Evolutionary conservation across 2,888 invertebrate genomes (phyloP), one percentile per base, ranked within the genome.

Genomic region (Stenchaetothrips biformis): DNA sequence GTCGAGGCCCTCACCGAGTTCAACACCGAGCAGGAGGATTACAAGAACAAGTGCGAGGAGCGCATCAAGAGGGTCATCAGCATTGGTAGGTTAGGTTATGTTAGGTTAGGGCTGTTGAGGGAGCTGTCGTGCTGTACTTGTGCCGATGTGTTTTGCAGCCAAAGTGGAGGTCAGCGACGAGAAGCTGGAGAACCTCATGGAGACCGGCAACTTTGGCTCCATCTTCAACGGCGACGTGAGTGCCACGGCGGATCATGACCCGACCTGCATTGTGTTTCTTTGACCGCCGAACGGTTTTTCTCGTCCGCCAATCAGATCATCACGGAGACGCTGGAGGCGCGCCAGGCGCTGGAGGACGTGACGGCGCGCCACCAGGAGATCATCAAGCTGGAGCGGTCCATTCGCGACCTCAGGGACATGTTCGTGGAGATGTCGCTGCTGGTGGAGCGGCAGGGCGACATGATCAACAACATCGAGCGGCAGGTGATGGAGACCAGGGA

Each of bases 351-450:
- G 84, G 92, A 92, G 82, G 95, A 95, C 85, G 92, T 95, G 83
- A 93, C 95, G 88, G 92, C 91, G 83, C 89, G 96, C 80, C 95
- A 95, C 86, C 91, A 92, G 84, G 95, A 96, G 87, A 90, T 97
- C 83, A 86, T 93, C 83, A 93, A 94, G 86, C 89, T 96, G 82
- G 96, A 97, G 88, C 91, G 90, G 84, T 92, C 94, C 85, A 91
- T 97, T 83, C 86, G 87, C 77, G 95, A 95, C 86, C 89, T 97
- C 81, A 90, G 92, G 84, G 94, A 94, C 86, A 91, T 96, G 88
- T 96, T 97, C 88, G 88, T 91, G 85, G 93, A 96, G 87, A 92
- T 96, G 89, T 94, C 94, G 77, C 91, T 92, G 87, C 89, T 94
- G 80, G 92, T 96, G 48, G 94, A 94, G 85, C 90, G 90, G 85